Base-by-base conservation (phyloP, 1,140 invertebrate genomes). In the Dendrolimus kikuchii region DNA sequence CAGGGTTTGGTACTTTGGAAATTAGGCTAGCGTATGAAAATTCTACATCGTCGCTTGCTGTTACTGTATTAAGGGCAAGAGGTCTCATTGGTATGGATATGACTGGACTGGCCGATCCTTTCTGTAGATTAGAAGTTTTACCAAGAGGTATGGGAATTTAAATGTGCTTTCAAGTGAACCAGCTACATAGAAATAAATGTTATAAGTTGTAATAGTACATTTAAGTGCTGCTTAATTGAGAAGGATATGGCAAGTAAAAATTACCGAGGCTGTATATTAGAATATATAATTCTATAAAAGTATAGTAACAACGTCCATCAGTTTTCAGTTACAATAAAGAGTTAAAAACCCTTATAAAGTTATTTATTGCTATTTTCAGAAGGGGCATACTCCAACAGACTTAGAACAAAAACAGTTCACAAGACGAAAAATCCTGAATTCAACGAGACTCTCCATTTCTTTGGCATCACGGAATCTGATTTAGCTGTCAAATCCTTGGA, bases 351-450 rank as follows among this genome's bases (percentile, higher is more conserved):
- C 4, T 37, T 9, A 55, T 5, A 37, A 43, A 51, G 6, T 9
- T 37, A 7, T 39, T 40, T 46, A 40, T 41, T 44, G 9, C 44
- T 7, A 5, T 36, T 79, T 74, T 48, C 70, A 88, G 86, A 88
- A 53, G 77, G 79, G 7, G 74, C 83, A n/a, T 85, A 91, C 81
- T 93, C 92, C 9, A 95, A 92, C 57, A 91, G 95, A 74, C 83
- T 96, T 8, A 88, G 94, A 47, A 97, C 95, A 0, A 95, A 95
- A 81, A 97, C 96, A 0, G 93, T 97, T 0, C 95, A 96, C 79
- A 98, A 96, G 81, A 97, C 95, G 0, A 89, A 95, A 64, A 96
- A 98, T 88, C 96, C 97, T 0, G 95, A 97, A 80, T 98, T 96
- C 88, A 96, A 98, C 80, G 96, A 98, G 84, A 95, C 93, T 0